Evolutionary conservation across 2,888 invertebrate genomes (phyloP).

Genomic region (Mesoligia furuncula): DNA sequence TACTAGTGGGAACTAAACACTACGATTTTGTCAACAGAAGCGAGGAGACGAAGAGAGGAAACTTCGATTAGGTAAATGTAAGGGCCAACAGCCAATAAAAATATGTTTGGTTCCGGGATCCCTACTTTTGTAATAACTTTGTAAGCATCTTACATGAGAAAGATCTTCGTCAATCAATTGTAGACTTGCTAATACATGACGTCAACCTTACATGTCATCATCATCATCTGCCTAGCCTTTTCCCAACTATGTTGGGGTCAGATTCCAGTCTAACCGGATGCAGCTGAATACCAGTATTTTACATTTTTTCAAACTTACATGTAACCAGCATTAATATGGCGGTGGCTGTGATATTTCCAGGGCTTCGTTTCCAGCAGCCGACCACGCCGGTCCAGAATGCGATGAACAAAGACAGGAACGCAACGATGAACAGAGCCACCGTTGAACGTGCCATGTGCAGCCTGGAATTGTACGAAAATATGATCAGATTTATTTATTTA

Average conservation of each 20-base stretch:
- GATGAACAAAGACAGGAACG: slow-evolving; percentile 97
- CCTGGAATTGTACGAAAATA: slow-evolving; percentile 83
- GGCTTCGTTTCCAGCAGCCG: slow-evolving; percentile 98
- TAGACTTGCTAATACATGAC: not conserved
- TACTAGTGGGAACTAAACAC: not conserved
- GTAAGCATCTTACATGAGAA: not conserved
- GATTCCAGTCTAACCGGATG: too few species aligned
- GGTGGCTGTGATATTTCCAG: slow-evolving; percentile 97
- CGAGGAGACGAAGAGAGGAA: not conserved
- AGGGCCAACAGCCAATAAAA: not conserved
- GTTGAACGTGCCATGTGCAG: slow-evolving; percentile 97
- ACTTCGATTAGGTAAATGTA: not conserved
- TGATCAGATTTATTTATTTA: not conserved
- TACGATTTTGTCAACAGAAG: not conserved
- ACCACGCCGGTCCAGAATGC: slow-evolving; percentile 99
- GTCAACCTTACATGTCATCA: too few species aligned
- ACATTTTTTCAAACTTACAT: slow-evolving; percentile 91
- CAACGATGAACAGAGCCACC: slow-evolving; percentile 97
- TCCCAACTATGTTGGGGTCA: too few species aligned
- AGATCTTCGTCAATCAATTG: not conserved
- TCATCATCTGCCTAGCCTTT: too few species aligned
- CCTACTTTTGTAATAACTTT: not conserved
- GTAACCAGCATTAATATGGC: slow-evolving; percentile 97
- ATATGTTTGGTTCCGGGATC: not conserved
- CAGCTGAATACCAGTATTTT: too few species aligned